Evolutionary conservation across 2,888 invertebrate genomes (phyloP).

Genomic region (Amphipyra berbera): DNA sequence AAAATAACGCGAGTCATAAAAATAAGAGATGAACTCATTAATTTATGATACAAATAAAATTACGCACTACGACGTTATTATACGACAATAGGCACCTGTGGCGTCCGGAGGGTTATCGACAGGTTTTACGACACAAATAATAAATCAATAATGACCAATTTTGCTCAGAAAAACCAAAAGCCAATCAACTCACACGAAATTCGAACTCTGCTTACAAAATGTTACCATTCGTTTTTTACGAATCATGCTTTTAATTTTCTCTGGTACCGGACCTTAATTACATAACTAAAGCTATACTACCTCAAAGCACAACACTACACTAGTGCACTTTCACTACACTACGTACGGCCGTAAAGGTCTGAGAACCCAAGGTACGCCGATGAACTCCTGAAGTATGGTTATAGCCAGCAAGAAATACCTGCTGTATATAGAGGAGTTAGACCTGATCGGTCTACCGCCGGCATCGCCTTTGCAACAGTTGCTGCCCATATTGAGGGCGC

Average conservation of each 20-base stretch:
- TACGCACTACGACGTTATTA: neutral
- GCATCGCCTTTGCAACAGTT: conserved; percentile 91
- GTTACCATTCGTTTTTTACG: conserved; percentile 39
- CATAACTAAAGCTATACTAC: conserved; percentile 56
- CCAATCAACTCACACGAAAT: conserved; percentile 38
- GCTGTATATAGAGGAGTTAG: conserved; percentile 86
- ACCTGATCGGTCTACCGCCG: conserved; percentile 81
- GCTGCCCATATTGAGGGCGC: conserved; percentile 89
- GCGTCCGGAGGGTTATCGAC: conserved; percentile 27
- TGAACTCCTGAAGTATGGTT: conserved; percentile 76
- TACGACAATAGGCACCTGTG: conserved; percentile 18
- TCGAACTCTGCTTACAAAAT: conserved; percentile 43
- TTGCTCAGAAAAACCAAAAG: conserved; percentile 39
- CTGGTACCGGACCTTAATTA: conserved; percentile 48
- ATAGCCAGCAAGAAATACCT: conserved; percentile 85
- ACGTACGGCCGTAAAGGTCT: conserved; percentile 77
- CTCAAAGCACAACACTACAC: conserved; percentile 63
- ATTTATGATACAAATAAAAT: conserved; percentile 25
- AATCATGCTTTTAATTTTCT: conserved; percentile 48
- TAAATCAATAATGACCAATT: conserved; percentile 16
- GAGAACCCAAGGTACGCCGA: conserved; percentile 79
- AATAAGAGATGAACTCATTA: conserved; percentile 33
- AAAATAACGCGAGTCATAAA: conserved; percentile 31
- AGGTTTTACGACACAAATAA: conserved; percentile 25
- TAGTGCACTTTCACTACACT: conserved; percentile 65